phyloP scores from a whole-genome alignment of 1,140 invertebrate genomes.

The Pseudomyrmex gracilis region DNA sequence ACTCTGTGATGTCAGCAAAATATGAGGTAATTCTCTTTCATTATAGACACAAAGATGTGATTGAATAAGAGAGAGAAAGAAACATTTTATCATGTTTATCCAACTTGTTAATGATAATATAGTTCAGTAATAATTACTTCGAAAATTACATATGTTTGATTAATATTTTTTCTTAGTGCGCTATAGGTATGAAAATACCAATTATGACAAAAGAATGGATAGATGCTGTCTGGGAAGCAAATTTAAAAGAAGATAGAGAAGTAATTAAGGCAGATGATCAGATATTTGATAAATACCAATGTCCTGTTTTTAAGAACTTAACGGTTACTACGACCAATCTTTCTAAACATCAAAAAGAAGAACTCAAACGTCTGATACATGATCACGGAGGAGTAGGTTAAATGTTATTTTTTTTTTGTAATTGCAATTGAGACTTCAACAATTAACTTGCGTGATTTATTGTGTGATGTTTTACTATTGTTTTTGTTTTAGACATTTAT shows the following conservation, averaged over 20 bases:
- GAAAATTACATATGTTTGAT: background rate
- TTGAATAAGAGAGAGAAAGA: too few species aligned
- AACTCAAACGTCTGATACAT: slow-evolving; percentile 90
- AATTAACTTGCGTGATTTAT: slow-evolving; percentile 8
- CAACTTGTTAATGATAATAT: slow-evolving; percentile 1
- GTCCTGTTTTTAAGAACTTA: slow-evolving; percentile 93
- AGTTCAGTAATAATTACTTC: background rate
- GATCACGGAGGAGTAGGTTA: slow-evolving; percentile 90
- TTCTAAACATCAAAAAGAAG: slow-evolving; percentile 88
- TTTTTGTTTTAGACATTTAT: slow-evolving; percentile 76
- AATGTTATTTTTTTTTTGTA: slow-evolving; percentile 27
- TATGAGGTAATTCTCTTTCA: slow-evolving; percentile 87
- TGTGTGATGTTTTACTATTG: slow-evolving; percentile 31
- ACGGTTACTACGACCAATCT: slow-evolving; percentile 93
- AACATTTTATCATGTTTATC: slow-evolving; percentile 41
- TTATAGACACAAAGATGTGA: background rate
- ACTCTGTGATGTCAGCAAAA: slow-evolving; percentile 90
- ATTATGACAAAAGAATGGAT: slow-evolving; percentile 94
- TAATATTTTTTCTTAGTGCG: slow-evolving; percentile 86
- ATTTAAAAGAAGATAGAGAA: slow-evolving; percentile 87
- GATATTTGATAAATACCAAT: slow-evolving; percentile 88
- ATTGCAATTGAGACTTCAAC: background rate
- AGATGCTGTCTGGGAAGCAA: slow-evolving; percentile 91
- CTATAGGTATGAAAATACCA: slow-evolving; percentile 89
- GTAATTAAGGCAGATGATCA: slow-evolving; percentile 88